Evolutionary conservation across 2,797 vertebrate genomes (phyloP), one percentile per base, ranked within the genome.

Genomic region (Hippocampus kuda): DNA sequence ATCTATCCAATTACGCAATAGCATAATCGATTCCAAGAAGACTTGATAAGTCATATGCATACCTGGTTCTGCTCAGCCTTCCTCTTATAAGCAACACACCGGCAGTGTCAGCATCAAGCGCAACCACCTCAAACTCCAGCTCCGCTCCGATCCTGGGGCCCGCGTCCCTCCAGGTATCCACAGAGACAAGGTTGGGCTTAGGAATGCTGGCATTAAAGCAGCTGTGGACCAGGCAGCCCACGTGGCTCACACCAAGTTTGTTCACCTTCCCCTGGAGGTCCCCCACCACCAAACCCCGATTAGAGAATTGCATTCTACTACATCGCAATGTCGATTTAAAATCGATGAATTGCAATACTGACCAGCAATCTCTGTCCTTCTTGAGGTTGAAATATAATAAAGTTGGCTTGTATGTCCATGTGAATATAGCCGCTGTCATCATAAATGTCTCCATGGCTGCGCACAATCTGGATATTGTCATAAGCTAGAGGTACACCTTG

Each of bases 141-240:
- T 90, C 88, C 51, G 92, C 81, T 0, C 94, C 96, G 16, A 95
- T 86, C 22, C 83, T 87, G 5, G 95, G 90, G 7, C 91, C 92
- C 1, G 91, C 79, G 0, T 87, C 87, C 68, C 92, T 90, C 95
- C 96, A 98, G 49, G 91, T 90, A 16, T 88, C 93, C 67, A 81
- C 0, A 0, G 91, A 72, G 79, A 97, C 89, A 44, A 89, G 90
- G 70, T 85, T 85, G 11, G 96, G 97, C 75, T 92, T 96, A 54
- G 93, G 91, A 64, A 99, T 92, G 67, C 94, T 95, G 67, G 95
- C 96, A 66, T 99, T 99, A 77, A 99, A 99, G 77, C 95, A 99
- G 30, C 93, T 90, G 4, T 99, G 95, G 60, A 99, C 95, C 68
- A 99, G 84, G 78, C 96, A 98, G 70, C 97, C 97, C 57, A 95